These are phyloP conservation scores for Brachionus sp. DNA, from an alignment of 1,140 invertebrate genomes.

Conservation along the genomic window DNA sequence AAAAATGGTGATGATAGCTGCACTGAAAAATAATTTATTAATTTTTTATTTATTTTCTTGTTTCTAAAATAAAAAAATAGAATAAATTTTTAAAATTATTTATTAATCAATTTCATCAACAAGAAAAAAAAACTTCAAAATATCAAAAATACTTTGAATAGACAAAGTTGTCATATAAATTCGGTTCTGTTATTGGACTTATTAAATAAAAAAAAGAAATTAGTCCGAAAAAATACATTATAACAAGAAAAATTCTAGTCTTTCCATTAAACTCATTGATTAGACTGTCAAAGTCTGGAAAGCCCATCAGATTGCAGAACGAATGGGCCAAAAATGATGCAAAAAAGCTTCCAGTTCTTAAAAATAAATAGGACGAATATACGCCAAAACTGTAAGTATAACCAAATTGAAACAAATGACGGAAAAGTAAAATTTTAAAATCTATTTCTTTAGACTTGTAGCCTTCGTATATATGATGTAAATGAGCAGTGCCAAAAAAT, in stretches of 20 bases:
- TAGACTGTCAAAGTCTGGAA: not conserved
- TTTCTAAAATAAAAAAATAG: not conserved
- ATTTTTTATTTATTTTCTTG: not conserved
- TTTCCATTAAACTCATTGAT: slow-evolving; percentile 5
- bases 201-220: slow-evolving; percentile 26
- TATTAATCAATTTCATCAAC: not conserved
- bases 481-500: slow-evolving; percentile 38
- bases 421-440: not conserved
- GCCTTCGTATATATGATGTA: slow-evolving; percentile 40
- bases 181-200: not conserved
- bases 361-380: slow-evolving; percentile 40
- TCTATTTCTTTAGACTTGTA: not conserved
- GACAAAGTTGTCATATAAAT: not conserved
- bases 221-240: not conserved
- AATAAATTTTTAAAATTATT: not conserved
- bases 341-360: slow-evolving; percentile 36
- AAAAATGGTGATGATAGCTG: too few species aligned
- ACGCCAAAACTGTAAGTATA: slow-evolving; percentile 44
- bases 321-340: slow-evolving; percentile 30
- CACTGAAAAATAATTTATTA: too few species aligned
- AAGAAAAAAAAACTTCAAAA: not conserved
- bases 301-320: slow-evolving; percentile 34
- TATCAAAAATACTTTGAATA: not conserved
- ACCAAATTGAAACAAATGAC: slow-evolving; percentile 18
- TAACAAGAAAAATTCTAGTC: not conserved